A percentile compares a stretch with the other conserved stretches of the same genome.
Evolutionary conservation across 2,113 vertebrate genomes (phyloP).

Genomic region (Polypterus bichir): DNA sequence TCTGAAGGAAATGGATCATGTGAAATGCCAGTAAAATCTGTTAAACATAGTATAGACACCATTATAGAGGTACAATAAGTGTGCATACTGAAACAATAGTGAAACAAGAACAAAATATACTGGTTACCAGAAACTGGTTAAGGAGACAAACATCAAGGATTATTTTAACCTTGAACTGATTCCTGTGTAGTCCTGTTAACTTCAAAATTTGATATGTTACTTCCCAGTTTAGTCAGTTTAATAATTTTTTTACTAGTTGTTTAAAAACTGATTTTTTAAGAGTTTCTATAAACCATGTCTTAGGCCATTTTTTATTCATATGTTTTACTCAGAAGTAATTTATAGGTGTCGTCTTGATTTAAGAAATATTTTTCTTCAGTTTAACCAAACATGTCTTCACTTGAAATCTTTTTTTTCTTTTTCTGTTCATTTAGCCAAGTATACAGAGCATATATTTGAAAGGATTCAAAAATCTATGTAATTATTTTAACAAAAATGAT

Average conservation of each 20-base stretch:
- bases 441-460: too few species aligned
- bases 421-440: too few species aligned
- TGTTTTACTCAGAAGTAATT: too few species aligned
- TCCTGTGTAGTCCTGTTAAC: background rate
- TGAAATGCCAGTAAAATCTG: conserved; percentile 1
- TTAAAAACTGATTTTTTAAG: background rate
- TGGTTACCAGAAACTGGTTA: background rate
- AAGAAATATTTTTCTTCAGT: too few species aligned
- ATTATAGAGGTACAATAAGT: conserved; percentile 17
- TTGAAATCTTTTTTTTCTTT: too few species aligned
- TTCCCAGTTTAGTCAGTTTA: background rate
- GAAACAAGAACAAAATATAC: background rate
- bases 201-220: too few species aligned
- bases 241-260: background rate
- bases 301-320: too few species aligned
- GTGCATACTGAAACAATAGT: background rate
- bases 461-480: too few species aligned
- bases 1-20: conserved; percentile 5
- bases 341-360: too few species aligned
- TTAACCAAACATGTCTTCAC: too few species aligned
- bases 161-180: background rate
- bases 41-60: conserved; percentile 10
- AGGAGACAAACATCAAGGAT: background rate
- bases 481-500: too few species aligned
- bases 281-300: too few species aligned